Base-by-base conservation (phyloP, 2,113 vertebrate genomes). In the Orientallactaga bullata region DNA sequence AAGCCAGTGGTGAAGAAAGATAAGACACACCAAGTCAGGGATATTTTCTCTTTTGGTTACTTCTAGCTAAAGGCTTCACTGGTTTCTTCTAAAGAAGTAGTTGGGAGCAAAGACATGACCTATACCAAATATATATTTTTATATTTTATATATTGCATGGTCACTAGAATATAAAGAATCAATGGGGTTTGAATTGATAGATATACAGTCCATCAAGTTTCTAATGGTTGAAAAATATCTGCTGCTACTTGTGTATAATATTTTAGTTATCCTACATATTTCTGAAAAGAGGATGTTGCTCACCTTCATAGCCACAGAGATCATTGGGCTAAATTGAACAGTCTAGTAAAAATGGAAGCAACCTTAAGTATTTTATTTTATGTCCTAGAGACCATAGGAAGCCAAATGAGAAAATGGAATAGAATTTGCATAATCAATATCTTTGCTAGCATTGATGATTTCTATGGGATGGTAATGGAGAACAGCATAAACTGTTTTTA, bases 341-440 rank as follows among this genome's bases (percentile, higher is more conserved):
- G 91, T 87, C 80, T 60, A 84, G 65, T 66, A 39, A 89, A 90
- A 94, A 85, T 63, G 42, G 37, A 35, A 91, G 69, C 24, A 35
- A 87, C 3, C 37, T 26, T 55, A 20, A 80, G 11, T 55, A 55
- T 72, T 85, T 23, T 3, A 66, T 76, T 94, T 91, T 73, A 85
- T 74, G 80, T 91, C 55, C 23, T 74, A 0, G 6, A 76, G 26
- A 71, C 74, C 42, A 66, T 16, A 72, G n/a, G 39, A 63, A 7
- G 24, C 5, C 79, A 88, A 47, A 37, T 55, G 55, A 88, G 68
- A 24, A 83, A 91, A 69, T 76, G 35, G 35, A 86, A 88, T 30
- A 88, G 51, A 90, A 35, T 74, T 66, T 79, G n/a, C 30, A 61
- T 72, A 51, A 26, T 58, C 17, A 26, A 4, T 26, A 51, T 85